Evolutionary conservation across 2,888 invertebrate genomes (phyloP).

Genomic region (Rhagonycha lutea): DNA sequence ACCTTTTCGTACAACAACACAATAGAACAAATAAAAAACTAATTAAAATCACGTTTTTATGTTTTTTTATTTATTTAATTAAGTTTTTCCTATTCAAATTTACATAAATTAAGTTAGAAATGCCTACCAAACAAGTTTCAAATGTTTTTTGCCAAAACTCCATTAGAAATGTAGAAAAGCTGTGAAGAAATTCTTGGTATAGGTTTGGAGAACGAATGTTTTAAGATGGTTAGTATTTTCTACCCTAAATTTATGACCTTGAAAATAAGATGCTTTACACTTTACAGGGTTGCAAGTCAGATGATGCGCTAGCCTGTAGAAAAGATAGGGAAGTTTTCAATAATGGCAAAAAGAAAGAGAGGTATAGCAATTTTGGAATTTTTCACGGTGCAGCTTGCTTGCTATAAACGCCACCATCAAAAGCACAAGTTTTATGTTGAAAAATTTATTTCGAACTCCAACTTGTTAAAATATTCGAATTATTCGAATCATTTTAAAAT

Average conservation of each 20-base stretch:
- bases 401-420: constrained; percentile 29
- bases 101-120: background rate
- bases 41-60: background rate
- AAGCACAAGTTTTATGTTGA: constrained; percentile 15
- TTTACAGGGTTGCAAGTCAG: constrained; percentile 46
- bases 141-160: background rate
- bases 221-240: constrained; percentile 47
- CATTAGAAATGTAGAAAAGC: background rate
- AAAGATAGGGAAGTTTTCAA: constrained; percentile 14
- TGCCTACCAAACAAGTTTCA: background rate
- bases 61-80: background rate
- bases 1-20: background rate
- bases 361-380: constrained; percentile 44
- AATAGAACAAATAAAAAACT: background rate
- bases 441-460: constrained; percentile 20
- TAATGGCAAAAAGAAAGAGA: constrained; percentile 41
- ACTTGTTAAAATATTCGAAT: background rate
- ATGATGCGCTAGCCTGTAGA: constrained; percentile 34
- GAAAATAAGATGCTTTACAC: constrained; percentile 47
- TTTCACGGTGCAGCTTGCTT: constrained; percentile 42
- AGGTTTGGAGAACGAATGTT: constrained; percentile 12
- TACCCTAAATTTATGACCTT: constrained; percentile 52
- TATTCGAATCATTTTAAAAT: background rate
- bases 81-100: background rate
- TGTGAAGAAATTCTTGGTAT: background rate